Evolutionary conservation across 2,888 invertebrate species (phyloP), one percentile per base, ranked within the genome.

Genomic region (Himalopsyche kuldschensis): DNA sequence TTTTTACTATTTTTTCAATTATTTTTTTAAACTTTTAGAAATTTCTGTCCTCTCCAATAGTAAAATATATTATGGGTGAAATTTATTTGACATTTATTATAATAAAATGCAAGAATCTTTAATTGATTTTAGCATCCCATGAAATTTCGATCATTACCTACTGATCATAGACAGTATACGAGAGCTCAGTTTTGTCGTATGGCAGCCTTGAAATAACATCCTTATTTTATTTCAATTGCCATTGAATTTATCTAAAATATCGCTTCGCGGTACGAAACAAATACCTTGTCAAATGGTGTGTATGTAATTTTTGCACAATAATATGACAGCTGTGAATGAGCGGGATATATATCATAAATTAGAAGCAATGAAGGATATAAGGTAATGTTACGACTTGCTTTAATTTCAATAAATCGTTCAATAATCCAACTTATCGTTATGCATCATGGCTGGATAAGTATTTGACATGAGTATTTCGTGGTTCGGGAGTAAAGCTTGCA

Each of bases 351-450:
- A 97, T 90, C 97, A 97, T 79, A 98, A 98, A 91, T 91, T 98
- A 87, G 98, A 98, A 92, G 97, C 97, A 84, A 94, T 98, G 88
- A 98, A 98, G 91, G 98, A 98, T 89, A 97, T 98, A 87, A 94
- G 96, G 97, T 97, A 91, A 87, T 87, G 86, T 46, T 55, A 31
- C 69, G 69, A 35, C 75, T 80, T 27, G 31, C 69, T 78, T 83
- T 80, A 30, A 32, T 76, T 82, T 48, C 75, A 75, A 78, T 30
- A 82, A 78, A 30, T 77, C 32, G n/a, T 31, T 77, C 20, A 75
- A 79, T 15, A 69, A 31, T 86, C 46, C 81, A 75, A 69, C 55
- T 85, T 82, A 78, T 46, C 47, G 41, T n/a, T 30, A 47, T 75
- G 82, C 83, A 81, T 84, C 82, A 79, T 78, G 83, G 84, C 81